phyloP scores from a whole-genome alignment of 2,888 invertebrate genomes.

The Entomobrya proxima region DNA sequence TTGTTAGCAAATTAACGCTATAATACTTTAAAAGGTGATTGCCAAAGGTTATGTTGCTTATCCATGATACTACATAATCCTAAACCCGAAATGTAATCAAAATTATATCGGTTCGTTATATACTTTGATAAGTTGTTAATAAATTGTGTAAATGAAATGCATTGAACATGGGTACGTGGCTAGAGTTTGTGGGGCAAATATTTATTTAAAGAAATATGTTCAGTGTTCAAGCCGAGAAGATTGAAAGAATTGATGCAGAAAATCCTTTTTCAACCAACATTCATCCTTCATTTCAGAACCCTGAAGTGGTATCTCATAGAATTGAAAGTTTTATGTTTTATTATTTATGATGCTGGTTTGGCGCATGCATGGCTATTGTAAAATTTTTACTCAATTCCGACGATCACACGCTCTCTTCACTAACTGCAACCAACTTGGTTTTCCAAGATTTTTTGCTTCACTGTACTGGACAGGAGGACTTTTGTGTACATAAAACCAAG shows the following conservation, averaged over 20 bases:
- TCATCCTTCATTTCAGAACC: background rate
- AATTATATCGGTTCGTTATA: no score
- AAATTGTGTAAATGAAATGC: no score
- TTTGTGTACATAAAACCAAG: background rate
- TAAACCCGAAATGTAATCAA: no score
- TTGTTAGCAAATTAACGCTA: no score
- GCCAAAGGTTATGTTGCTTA: no score
- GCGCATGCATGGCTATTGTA: background rate
- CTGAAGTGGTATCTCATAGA: background rate
- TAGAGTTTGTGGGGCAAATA: background rate
- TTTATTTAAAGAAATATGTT: background rate
- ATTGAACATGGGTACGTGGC: background rate
- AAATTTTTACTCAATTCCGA: constrained; percentile 16
- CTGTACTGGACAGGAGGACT: background rate
- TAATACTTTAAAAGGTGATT: no score
- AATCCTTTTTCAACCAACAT: constrained; percentile 66
- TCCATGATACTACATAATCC: no score
- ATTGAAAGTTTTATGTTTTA: background rate
- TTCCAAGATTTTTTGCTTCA: background rate
- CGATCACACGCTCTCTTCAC: constrained; percentile 34
- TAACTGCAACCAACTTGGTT: background rate
- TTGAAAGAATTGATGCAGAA: constrained; percentile 63
- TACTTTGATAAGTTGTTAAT: no score
- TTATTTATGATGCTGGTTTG: background rate
- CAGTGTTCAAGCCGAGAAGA: background rate